Base-by-base conservation (phyloP, 2,797 vertebrate species). In the Aeoliscus strigatus region DNA sequence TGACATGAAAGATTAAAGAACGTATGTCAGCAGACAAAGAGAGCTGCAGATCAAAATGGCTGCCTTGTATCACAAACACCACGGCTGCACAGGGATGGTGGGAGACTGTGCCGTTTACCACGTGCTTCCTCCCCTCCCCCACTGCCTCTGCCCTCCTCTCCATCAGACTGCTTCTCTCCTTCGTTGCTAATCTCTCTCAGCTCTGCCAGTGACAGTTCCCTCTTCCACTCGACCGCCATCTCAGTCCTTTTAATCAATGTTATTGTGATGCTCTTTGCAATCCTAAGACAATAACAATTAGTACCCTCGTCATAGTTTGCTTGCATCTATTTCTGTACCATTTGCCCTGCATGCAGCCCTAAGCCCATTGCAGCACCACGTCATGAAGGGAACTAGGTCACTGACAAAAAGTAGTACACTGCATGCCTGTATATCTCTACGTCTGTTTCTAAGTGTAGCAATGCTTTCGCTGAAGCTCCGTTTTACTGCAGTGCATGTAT, bases 41-140 rank as follows among this genome's bases (percentile, higher is more conserved):
- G 23, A 10, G 34, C 53, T 59, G 56, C 43, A 30, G 52, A 67
- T 73, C 74, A 86, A 86, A 85, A 86, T 86, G 82, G 82, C 84
- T 81, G 75, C 82, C 56, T 4, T 44, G 50, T 69, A 66, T 77
- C 66, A 61, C 50, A 23, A 70, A 59, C 70, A 65, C 51, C 2
- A 70, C 65, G 36, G 44, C 77, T 64, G 73, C 60, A 62, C 64
- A 70, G 51, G 70, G 72, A 73, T 71, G 63, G 51, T 53, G 59
- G n/a, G 62, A 78, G 67, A 60, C 59, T 78, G 59, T 60, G 61
- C 65, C 4, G 27, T 68, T 31, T 66, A 71, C 68, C 73, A 76
- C 60, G 60, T 71, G 73, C 27, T 40, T 69, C 62, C 36, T 65
- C 80, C 81, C 79, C 69, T 81, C 80, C 80, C 82, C 81, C 81